Percentiles rank a stretch among this genome's conserved stretches.
phyloP scores from a whole-genome alignment of 1,140 invertebrate genomes.

The Microplitis mediator region DNA sequence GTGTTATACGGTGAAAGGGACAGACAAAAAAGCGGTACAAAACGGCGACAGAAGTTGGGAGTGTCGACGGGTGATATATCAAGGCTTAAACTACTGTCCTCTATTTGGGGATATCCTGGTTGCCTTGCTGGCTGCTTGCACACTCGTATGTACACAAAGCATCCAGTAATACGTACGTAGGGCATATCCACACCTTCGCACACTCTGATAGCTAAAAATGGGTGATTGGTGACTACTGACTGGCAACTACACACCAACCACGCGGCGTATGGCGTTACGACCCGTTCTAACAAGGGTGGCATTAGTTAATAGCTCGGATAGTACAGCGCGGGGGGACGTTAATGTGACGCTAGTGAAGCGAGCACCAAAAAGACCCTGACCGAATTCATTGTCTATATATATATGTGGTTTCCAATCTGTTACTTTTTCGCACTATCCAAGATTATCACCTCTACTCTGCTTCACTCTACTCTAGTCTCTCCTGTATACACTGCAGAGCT shows the following conservation, averaged over 20 bases:
- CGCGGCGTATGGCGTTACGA: conserved; percentile 49
- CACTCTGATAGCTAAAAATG: too few relatives aligned
- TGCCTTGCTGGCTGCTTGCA: not conserved
- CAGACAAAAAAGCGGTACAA: conserved; percentile 54
- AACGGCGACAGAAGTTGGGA: conserved; percentile 63
- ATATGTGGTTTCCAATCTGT: conserved; percentile 63
- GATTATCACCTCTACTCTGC: conserved; percentile 41
- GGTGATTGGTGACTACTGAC: conserved; percentile 21
- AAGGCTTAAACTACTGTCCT: conserved; percentile 62
- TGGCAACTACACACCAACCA: conserved; percentile 32
- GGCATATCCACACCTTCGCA: not conserved
- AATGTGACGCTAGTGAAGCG: conserved; percentile 37
- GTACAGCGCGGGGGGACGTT: conserved; percentile 29
- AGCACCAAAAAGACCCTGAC: conserved; percentile 40
- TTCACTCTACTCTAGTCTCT: not conserved
- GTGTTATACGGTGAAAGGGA: conserved; percentile 13
- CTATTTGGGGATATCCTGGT: conserved; percentile 45
- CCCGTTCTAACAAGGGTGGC: conserved; percentile 39
- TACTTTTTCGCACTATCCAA: conserved; percentile 52
- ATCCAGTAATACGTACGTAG: conserved; percentile 16
- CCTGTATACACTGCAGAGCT: not conserved
- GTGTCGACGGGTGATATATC: conserved; percentile 62
- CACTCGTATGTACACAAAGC: conserved; percentile 36
- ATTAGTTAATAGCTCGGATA: conserved; percentile 59
- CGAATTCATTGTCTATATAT: conserved; percentile 27